These are phyloP conservation scores for Rousettus leschenaultii DNA, from an alignment of 2,113 vertebrate genomes.

Conservation along the genomic window DNA sequence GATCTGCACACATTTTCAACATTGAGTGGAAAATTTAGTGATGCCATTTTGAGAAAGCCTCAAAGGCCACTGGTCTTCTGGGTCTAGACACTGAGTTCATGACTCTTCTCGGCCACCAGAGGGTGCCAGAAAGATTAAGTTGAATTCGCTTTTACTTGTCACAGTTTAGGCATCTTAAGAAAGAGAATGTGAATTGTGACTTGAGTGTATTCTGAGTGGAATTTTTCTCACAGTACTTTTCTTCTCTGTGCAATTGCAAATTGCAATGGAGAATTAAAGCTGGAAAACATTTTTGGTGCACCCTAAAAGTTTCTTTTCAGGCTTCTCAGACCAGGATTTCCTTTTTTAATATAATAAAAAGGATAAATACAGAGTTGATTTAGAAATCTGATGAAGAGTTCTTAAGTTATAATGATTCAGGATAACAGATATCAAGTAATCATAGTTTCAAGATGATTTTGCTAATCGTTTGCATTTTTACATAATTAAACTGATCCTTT, in stretches of 20 bases:
- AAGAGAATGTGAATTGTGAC: background rate
- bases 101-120: slow-evolving; percentile 48
- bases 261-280: background rate
- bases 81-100: background rate
- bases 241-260: background rate
- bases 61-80: background rate
- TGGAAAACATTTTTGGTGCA: background rate
- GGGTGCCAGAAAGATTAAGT: slow-evolving; percentile 12
- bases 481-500: background rate
- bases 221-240: background rate
- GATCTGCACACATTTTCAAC: background rate
- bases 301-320: background rate
- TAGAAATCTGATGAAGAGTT: background rate
- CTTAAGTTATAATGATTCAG: background rate
- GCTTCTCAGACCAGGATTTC: background rate
- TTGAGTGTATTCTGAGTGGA: background rate
- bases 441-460: background rate
- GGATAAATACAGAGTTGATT: background rate
- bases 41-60: background rate
- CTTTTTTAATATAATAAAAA: background rate
- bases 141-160: background rate
- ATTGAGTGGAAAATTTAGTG: background rate
- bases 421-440: background rate
- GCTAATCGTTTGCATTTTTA: background rate
- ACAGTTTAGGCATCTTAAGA: background rate